Evolutionary conservation across 2,797 vertebrate genomes (phyloP).

Genomic region (Mycteria americana): DNA sequence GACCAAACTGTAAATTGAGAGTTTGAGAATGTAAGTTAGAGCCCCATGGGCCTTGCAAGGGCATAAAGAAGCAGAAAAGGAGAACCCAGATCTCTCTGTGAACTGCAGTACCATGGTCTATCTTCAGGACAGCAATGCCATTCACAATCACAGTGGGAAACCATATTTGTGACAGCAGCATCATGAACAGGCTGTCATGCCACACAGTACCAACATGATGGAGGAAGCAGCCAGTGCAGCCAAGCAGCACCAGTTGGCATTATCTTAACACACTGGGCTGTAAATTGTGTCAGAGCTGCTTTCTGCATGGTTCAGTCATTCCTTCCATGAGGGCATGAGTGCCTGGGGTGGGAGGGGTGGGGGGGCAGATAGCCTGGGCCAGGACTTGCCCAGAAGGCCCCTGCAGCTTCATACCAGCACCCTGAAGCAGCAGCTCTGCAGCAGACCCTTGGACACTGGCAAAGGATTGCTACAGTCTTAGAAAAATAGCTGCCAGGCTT

Average conservation of each 20-base stretch:
- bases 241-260: not conserved
- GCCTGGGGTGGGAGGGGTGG: not conserved
- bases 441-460: not conserved
- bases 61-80: not conserved
- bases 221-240: not conserved
- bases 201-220: rapidly evolving
- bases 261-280: not conserved
- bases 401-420: not conserved
- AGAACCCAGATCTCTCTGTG: not conserved
- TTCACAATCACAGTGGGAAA: not conserved
- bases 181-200: not conserved
- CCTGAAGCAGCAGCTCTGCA: not conserved
- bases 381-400: not conserved
- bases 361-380: not conserved
- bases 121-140: not conserved
- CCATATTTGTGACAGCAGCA: not conserved
- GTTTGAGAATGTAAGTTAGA: not conserved
- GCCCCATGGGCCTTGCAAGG: not conserved
- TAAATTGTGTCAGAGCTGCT: not conserved
- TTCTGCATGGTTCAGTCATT: not conserved
- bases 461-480: not conserved
- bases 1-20: not conserved
- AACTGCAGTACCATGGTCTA: not conserved
- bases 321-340: not conserved
- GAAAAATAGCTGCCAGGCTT: not conserved